These are phyloP conservation scores for Pavo muticus DNA, from an alignment of 2,113 vertebrate species.

Conservation along the genomic window DNA sequence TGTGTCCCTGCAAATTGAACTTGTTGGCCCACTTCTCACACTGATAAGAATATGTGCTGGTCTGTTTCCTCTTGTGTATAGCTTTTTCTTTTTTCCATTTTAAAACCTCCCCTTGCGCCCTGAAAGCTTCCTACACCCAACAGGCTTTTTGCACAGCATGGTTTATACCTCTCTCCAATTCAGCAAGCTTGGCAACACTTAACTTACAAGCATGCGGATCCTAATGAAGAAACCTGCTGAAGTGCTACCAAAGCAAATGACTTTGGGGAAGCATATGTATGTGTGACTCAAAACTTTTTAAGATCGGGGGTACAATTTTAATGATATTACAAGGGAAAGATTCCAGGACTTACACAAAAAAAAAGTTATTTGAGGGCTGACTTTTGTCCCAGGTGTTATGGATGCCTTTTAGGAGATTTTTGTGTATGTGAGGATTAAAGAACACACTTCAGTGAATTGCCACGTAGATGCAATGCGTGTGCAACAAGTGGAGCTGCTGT, in stretches of 20 bases:
- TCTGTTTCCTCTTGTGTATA: neutral
- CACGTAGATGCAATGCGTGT: neutral
- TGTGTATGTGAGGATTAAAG: neutral
- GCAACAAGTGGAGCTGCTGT: neutral
- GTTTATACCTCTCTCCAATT: constrained; percentile 22
- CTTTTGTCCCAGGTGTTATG: neutral
- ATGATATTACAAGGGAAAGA: constrained; percentile 16
- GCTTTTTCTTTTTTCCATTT: neutral
- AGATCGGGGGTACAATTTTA: neutral
- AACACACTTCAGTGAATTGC: neutral
- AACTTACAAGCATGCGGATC: neutral
- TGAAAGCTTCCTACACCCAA: neutral
- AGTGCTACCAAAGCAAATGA: constrained; percentile 17
- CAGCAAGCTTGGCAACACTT: neutral
- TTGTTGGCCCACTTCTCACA: neutral
- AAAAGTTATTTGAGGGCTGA: constrained; percentile 1
- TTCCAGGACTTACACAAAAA: constrained; percentile 13
- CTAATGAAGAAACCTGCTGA: constrained; percentile 44
- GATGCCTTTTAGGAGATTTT: neutral
- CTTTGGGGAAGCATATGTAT: constrained; percentile 17
- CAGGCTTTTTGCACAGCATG: neutral
- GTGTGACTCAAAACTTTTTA: neutral
- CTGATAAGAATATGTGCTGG: neutral
- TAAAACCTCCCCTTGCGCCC: neutral
- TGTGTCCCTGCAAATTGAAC: neutral